phyloP scores from a whole-genome alignment of 2,797 vertebrate genomes.

The Tauraco hartlaubi region DNA sequence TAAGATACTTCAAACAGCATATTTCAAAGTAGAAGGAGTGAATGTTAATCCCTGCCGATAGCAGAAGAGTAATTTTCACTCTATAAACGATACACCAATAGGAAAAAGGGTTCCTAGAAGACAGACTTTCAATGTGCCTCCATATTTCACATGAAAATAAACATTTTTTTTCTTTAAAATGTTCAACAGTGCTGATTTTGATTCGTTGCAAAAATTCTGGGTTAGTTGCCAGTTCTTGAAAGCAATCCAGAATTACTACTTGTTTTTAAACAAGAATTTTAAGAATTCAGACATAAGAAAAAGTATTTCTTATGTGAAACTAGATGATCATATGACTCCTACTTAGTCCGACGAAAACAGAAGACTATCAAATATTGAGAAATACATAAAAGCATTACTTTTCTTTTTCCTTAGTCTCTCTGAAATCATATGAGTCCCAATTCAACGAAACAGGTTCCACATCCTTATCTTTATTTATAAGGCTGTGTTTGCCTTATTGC shows the following conservation, averaged over 20 bases:
- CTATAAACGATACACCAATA: background rate
- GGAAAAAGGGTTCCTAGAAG: constrained; percentile 11
- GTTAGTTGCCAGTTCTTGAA: background rate
- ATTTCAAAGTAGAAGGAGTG: constrained; percentile 41
- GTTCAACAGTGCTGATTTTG: background rate
- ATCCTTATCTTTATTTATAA: background rate
- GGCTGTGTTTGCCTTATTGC: background rate
- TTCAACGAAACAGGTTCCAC: background rate
- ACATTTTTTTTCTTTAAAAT: background rate
- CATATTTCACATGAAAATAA: constrained; percentile 49
- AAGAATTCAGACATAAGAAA: background rate
- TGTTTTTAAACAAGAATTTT: background rate
- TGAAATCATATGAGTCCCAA: background rate
- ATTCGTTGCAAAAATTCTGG: background rate
- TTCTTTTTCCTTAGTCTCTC: background rate
- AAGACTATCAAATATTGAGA: background rate
- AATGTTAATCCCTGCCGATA: constrained; percentile 13
- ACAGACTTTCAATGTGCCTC: background rate
- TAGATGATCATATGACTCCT: background rate
- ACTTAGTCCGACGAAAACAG: background rate
- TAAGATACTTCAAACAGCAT: constrained; percentile 25
- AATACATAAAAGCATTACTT: background rate
- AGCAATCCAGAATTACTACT: background rate
- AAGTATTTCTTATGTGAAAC: background rate
- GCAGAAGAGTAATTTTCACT: constrained; percentile 33